These are phyloP conservation scores for Hippopotamus amphibius DNA, from an alignment of 2,113 vertebrate species.

Conservation along the genomic window DNA sequence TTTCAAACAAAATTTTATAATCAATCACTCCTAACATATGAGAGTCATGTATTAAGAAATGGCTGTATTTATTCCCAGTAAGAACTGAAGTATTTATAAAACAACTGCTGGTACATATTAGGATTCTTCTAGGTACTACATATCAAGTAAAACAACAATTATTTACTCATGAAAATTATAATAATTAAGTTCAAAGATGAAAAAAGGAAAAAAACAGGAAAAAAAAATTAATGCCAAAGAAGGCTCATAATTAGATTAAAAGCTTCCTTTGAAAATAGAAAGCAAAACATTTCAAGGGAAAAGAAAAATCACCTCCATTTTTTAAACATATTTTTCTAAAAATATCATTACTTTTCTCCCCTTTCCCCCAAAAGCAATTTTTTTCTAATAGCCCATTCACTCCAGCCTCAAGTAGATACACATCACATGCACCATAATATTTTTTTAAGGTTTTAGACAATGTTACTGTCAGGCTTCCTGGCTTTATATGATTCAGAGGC, in stretches of 20 bases:
- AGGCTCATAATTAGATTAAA: conserved; percentile 59
- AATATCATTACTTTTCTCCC: conserved; percentile 48
- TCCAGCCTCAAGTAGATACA: conserved; percentile 66
- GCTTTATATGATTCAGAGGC: conserved; percentile 70
- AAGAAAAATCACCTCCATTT: conserved; percentile 16
- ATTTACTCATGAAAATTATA: not conserved
- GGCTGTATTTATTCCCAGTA: conserved; percentile 7
- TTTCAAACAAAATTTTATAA: conserved; percentile 45
- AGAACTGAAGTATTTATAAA: not conserved
- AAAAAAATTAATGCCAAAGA: not conserved
- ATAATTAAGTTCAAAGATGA: not conserved
- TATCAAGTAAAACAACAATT: conserved; percentile 25
- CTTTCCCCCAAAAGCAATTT: conserved; percentile 22
- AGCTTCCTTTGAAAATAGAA: conserved; percentile 42
- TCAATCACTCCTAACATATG: not conserved
- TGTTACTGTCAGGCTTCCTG: conserved; percentile 66
- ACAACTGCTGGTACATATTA: not conserved
- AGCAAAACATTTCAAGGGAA: not conserved
- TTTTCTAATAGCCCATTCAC: conserved; percentile 67
- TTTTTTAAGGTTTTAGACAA: conserved; percentile 72
- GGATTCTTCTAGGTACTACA: not conserved
- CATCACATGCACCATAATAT: not conserved
- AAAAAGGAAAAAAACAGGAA: not conserved
- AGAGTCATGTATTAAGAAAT: not conserved
- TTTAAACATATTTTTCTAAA: conserved; percentile 58